Base-by-base conservation (phyloP, 2,113 vertebrate genomes). In the Stomatorhinus ivindoensis region DNA sequence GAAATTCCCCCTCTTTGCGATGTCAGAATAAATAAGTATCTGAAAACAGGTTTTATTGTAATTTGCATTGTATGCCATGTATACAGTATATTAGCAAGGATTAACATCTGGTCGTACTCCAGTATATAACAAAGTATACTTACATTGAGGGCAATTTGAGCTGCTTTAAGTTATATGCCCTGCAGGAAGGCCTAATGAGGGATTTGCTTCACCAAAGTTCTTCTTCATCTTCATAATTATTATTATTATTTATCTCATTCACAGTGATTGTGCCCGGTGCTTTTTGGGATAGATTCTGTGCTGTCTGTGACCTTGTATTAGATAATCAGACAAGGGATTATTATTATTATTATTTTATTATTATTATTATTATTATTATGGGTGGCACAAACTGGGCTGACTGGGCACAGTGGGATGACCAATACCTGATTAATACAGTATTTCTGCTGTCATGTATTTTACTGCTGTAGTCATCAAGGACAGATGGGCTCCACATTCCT, bases 401-500 rank as follows among this genome's bases (percentile, higher is more conserved):
- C 76, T 39, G 35, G 31, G 76, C 76, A 82, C 76, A 44, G 76
- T 24, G 55, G 7, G 21, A 61, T 61, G 13, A 61, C 55, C 55
- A 8, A 61, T 61, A 11, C 15, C 5, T 21, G 6, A 24, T 83
- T 46, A 84, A n/a, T 47, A 44, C 39, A 69, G 10, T 31, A 47
- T 11, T 24, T 84, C 82, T 84, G 82, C 82, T 19, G 82, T n/a
- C 82, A n/a, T 31, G 48, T 27, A 31, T 51, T 48, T 86, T 19
- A 50, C 27, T n/a, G 48, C 15, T 31, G 48, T 27, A 27, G 84
- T 11, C 46, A 47, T 48, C 0, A 13, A 8, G 47, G 84, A n/a
- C 24, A 50, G 84, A 47, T 53, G 84, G 47, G 46, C 27, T 86
- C 84, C 84, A 86, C 84, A 50, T 86, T 86, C 84, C 84, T 48